Evolutionary conservation across 2,797 vertebrate species (phyloP), one percentile per base, ranked within the genome.

Genomic region (Malacoctenus gilli): DNA sequence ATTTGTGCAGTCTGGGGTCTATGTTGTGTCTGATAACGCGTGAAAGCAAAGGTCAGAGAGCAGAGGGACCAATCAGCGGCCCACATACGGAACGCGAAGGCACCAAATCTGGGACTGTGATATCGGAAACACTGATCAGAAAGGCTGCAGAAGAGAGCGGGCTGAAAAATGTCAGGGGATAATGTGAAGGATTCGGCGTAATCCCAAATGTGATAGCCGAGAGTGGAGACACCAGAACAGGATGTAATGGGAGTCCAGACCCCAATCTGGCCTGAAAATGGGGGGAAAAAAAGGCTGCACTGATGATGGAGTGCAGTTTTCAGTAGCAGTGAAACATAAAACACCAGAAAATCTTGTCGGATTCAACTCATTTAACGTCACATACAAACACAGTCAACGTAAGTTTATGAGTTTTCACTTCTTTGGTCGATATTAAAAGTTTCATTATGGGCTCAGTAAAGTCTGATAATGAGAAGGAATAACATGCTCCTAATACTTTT

Each of bases 91-190:
- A 67, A 18, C 34, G 50, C 61, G 60, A 53, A n/a, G 31, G 58
- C 49, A 42, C 46, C 69, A 66, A 60, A 84, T 81, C 68, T 65
- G n/a, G n/a, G 55, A 77, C 25, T 3, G 56, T 30, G 7, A 43
- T 58, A 68, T 67, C 64, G 63, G 62, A 82, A 70, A 49, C 22
- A 25, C 16, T 70, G 73, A 84, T 87, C 74, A 76, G 19, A 21
- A 38, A 66, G 72, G 62, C 53, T n/a, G n/a, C 65, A 69, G 41
- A 25, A 39, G 52, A 46, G 72, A 31, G 43, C 11, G 12, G 55
- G 58, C 42, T 13, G 43, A 49, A 70, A 72, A 52, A 70, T 3
- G 44, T 57, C 43, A 38, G 60, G 28, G 40, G 41, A 67, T 44
- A 53, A n/a, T 58, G 36, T 50, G 39, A 22, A 52, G 48, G 61